These are phyloP conservation scores for Telenomus remus DNA, from an alignment of 1,140 invertebrate genomes.

Conservation along the genomic window DNA sequence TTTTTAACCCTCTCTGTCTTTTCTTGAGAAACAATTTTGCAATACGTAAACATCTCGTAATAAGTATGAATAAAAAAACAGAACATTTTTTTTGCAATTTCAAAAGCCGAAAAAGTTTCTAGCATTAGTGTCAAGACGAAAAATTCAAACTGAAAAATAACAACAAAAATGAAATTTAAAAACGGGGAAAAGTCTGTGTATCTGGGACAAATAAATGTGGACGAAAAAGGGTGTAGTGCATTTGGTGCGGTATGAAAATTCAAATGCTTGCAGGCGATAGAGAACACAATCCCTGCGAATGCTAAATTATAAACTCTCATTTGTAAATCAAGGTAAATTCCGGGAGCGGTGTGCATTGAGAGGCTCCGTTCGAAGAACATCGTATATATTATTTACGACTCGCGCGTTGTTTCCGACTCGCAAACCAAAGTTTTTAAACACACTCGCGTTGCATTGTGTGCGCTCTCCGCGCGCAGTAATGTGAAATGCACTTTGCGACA, in stretches of 20 bases:
- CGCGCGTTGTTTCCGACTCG: constrained; percentile 42
- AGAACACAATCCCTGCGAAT: too few species aligned
- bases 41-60: neutral
- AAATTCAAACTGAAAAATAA: too few species aligned
- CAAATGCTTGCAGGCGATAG: neutral
- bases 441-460: constrained; percentile 49
- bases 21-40: neutral
- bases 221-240: too few species aligned
- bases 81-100: too few species aligned
- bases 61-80: too few species aligned
- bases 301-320: constrained; percentile 55
- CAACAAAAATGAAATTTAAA: too few species aligned
- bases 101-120: too few species aligned
- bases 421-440: constrained; percentile 51
- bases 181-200: too few species aligned
- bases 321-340: constrained; percentile 52
- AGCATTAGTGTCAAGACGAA: too few species aligned
- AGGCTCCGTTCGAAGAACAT: constrained; percentile 41
- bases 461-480: constrained; percentile 51
- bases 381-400: constrained; percentile 52
- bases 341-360: constrained; percentile 26
- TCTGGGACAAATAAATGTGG: too few species aligned
- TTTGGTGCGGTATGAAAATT: too few species aligned
- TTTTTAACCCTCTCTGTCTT: neutral
- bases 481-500: constrained; percentile 61